Conservation (phyloP, 2,888 invertebrate species). For the Eristalinus sepulchralis region DNA sequence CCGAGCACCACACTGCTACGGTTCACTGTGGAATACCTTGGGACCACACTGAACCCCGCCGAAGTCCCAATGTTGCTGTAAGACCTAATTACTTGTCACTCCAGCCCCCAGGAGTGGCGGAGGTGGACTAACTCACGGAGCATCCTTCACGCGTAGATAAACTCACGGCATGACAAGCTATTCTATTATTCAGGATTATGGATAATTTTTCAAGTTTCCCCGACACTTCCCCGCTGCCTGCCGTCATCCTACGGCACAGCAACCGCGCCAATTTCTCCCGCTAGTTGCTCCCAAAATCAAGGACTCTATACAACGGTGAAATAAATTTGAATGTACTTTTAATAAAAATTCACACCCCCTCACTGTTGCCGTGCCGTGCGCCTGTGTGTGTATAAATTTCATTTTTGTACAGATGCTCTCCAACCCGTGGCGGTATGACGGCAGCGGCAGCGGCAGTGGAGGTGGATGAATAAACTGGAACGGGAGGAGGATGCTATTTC, state of each 20-base stretch:
- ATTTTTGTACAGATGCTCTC: conserved; percentile 64
- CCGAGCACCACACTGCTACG: background rate
- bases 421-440: conserved; percentile 7
- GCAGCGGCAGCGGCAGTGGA: background rate
- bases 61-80: background rate
- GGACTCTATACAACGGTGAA: conserved; percentile 57
- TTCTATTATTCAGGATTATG: conserved; percentile 66
- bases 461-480: background rate
- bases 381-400: conserved; percentile 52
- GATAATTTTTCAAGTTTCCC: conserved; percentile 65
- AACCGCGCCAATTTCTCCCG: conserved; percentile 31
- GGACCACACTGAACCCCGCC: background rate
- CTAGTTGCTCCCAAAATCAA: conserved; percentile 56
- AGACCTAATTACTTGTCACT: background rate
- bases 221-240: conserved; percentile 23
- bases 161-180: conserved; percentile 42
- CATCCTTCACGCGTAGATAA: background rate
- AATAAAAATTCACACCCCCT: conserved; percentile 51
- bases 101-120: conserved; percentile 11
- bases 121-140: background rate
- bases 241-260: background rate
- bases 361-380: background rate
- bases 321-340: conserved; percentile 70
- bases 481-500: conserved; percentile 36
- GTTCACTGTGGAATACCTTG: background rate